phyloP scores from a whole-genome alignment of 2,888 invertebrate genomes.

The Nematopogon swammerdamellus region DNA sequence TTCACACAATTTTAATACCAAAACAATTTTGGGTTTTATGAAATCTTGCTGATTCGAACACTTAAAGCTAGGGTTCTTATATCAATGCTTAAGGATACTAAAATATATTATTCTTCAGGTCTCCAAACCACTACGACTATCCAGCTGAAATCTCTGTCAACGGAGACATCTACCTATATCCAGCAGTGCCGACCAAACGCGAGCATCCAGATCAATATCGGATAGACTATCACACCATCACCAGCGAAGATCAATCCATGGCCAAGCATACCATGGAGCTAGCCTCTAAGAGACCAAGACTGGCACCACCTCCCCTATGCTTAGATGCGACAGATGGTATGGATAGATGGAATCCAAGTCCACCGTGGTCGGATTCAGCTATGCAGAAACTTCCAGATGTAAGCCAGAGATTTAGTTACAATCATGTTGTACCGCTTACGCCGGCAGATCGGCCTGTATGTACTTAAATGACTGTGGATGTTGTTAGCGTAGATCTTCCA shows the following conservation, averaged over 20 bases:
- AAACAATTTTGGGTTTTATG: too few species aligned
- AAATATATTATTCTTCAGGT: conserved; percentile 22
- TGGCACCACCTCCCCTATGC: conserved; percentile 25
- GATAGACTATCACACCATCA: conserved; percentile 20
- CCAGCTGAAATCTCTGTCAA: conserved; percentile 36
- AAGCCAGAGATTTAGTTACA: conserved; percentile 76
- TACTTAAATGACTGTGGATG: too few species aligned
- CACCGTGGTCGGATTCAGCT: conserved; percentile 82
- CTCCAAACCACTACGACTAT: conserved; percentile 44
- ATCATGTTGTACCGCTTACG: conserved; percentile 73
- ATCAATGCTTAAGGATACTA: too few species aligned
- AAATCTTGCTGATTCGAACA: too few species aligned
- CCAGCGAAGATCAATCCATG: neutral
- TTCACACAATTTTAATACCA: too few species aligned
- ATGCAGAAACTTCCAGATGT: conserved; percentile 76
- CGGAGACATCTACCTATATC: conserved; percentile 45
- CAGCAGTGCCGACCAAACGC: conserved; percentile 29
- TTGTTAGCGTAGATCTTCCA: too few species aligned
- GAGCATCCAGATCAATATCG: conserved; percentile 47
- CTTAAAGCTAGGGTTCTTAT: too few species aligned
- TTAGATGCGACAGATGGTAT: conserved; percentile 66
- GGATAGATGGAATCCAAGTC: conserved; percentile 84
- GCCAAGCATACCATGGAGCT: conserved; percentile 23
- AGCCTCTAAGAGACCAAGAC: conserved; percentile 38
- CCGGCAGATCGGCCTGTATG: conserved; percentile 63